Base-by-base conservation (phyloP, 2,113 vertebrate genomes). In the Pan troglodytes region DNA sequence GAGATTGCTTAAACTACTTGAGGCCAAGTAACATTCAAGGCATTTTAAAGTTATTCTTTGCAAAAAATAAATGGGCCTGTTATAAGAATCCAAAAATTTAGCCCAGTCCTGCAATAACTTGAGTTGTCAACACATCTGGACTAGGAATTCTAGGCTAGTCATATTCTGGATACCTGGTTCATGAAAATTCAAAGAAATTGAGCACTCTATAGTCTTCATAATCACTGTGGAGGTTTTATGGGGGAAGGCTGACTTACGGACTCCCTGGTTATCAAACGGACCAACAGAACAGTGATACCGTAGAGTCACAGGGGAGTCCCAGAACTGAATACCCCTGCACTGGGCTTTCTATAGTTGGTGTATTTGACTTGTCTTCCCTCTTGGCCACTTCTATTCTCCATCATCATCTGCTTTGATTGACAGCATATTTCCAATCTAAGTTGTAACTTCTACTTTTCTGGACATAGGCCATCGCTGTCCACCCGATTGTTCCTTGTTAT, bases 261-360 rank as follows among this genome's bases (percentile, higher is more conserved):
- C 2, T 30, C 38, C 27, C 38, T 35, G 7, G 2, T 23, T 50
- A 14, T 2, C 5, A 81, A 8, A 73, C 52, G 27, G 43, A 38
- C 68, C 32, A 35, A 32, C 5, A 17, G 85, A 35, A 17, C 17
- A 5, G 20, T 0, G 64, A 25, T 22, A 2, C n/a, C 8, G 0
- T 8, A 55, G 6, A 3, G 30, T 32, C 13, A 1, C 57, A 0
- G 0, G 45, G 61, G 13, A 1, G 16, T 68, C 52, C 30, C 10
- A 2, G 14, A 9, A 0, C 6, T 2, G 10, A 55, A 48, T 1
- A 0, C 7, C 32, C 35, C 45, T 13, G 30, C 18, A 6, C n/a
- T n/a, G 48, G 64, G 27, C 40, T 45, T 43, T 55, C 76, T 23
- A 7, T 5, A 3, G 8, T 25, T 0, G 20, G 9, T 2, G 9